Evolutionary conservation across 2,888 invertebrate genomes (phyloP).

Genomic region (Machimus rusticus): DNA sequence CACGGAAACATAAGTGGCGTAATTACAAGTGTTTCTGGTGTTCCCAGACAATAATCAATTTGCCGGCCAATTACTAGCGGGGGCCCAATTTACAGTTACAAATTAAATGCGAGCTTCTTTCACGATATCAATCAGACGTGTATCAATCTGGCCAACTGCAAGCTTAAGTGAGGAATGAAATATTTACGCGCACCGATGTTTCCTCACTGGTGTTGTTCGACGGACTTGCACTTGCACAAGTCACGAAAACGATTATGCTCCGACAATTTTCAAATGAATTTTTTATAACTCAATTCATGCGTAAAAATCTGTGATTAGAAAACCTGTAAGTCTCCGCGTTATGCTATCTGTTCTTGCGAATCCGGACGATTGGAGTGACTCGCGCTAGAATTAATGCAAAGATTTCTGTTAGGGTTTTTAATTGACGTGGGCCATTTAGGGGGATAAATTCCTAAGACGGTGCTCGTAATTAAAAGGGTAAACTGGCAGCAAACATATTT

Average conservation of each 20-base stretch:
- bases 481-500: conserved; percentile 93
- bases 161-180: conserved; percentile 10
- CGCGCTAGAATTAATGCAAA: conserved; percentile 1
- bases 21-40: neutral
- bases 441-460: neutral
- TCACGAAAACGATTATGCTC: conserved; percentile 38
- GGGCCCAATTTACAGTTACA: conserved; percentile 18
- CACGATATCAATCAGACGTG: conserved; percentile 24
- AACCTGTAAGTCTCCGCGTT: neutral
- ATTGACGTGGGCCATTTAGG: neutral
- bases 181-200: neutral
- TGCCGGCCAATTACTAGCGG: neutral
- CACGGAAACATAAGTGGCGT: conserved; percentile 1
- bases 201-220: neutral
- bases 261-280: conserved; percentile 37
- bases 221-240: conserved; percentile 41
- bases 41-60: neutral
- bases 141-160: conserved; percentile 11
- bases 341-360: conserved; percentile 1
- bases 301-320: conserved; percentile 35
- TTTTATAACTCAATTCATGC: conserved; percentile 39
- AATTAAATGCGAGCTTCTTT: conserved; percentile 22
- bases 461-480: conserved; percentile 79
- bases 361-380: neutral
- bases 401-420: neutral